Conservation (phyloP, 2,797 vertebrate species). For the Ataeniobius toweri region DNA sequence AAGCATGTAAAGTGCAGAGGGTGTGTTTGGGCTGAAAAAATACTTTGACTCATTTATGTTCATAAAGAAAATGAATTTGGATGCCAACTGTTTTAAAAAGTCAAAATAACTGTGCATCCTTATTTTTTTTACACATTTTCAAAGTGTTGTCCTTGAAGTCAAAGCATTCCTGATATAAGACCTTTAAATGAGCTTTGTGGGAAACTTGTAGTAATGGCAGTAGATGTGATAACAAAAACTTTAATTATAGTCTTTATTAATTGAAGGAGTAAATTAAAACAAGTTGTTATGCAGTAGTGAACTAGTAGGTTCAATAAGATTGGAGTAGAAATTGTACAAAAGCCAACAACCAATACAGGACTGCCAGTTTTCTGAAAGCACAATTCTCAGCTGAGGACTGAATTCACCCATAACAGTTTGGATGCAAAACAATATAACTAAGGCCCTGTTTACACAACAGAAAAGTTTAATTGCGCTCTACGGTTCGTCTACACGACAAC, state of each 20-base stretch:
- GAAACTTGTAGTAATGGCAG: background rate
- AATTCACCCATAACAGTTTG: background rate
- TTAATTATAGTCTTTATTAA: background rate
- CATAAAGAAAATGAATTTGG: background rate
- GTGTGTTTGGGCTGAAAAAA: background rate
- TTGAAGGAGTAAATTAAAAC: background rate
- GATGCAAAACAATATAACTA: background rate
- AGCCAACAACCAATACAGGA: background rate
- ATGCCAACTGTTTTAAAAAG: background rate
- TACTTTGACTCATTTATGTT: background rate
- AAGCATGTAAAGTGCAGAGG: background rate
- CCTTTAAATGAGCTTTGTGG: background rate
- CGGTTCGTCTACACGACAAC: too few relatives aligned
- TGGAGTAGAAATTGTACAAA: background rate
- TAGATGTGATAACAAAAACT: background rate
- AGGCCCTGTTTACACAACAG: too few relatives aligned
- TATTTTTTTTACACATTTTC: background rate
- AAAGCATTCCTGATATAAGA: background rate
- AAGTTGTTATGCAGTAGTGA: background rate
- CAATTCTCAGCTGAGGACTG: background rate
- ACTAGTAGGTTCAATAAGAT: too few relatives aligned
- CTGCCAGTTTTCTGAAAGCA: background rate
- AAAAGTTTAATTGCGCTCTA: too few relatives aligned
- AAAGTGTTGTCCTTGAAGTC: background rate
- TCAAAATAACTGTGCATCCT: background rate